Evolutionary conservation across 2,113 vertebrate genomes (phyloP).

Genomic region (Willisornis vidua): DNA sequence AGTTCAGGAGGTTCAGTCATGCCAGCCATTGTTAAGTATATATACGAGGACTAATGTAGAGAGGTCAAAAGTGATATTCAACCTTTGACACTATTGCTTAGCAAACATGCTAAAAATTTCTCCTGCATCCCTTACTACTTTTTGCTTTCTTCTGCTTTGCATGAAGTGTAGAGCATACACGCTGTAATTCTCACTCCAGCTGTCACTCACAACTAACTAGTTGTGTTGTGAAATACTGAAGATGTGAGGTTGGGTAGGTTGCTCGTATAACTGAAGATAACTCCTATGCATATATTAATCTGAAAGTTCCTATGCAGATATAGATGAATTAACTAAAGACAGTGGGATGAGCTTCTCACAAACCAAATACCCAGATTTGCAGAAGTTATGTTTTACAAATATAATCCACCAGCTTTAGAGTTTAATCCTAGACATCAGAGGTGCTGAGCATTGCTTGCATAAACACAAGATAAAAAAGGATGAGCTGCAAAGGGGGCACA

Average conservation of each 20-base stretch:
- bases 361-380: not conserved
- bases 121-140: not conserved
- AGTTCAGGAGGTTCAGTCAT: not conserved
- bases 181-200: not conserved
- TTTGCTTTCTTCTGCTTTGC: not conserved
- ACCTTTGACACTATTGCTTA: not conserved
- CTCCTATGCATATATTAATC: not conserved
- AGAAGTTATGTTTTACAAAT: not conserved
- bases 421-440: conserved; percentile 24
- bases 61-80: not conserved
- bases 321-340: not conserved
- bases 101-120: not conserved
- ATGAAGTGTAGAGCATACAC: not conserved
- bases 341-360: not conserved
- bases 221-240: not conserved
- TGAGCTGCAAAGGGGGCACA: not conserved
- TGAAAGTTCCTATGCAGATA: not conserved
- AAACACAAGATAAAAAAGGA: conserved; percentile 8
- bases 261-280: not conserved
- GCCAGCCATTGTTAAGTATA: not conserved
- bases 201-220: not conserved
- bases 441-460: not conserved
- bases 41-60: not conserved
- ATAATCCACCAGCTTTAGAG: not conserved
- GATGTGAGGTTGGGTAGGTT: not conserved